These are phyloP conservation scores for Poecilus cupreus DNA, from an alignment of 2,888 invertebrate genomes.

Conservation along the genomic window DNA sequence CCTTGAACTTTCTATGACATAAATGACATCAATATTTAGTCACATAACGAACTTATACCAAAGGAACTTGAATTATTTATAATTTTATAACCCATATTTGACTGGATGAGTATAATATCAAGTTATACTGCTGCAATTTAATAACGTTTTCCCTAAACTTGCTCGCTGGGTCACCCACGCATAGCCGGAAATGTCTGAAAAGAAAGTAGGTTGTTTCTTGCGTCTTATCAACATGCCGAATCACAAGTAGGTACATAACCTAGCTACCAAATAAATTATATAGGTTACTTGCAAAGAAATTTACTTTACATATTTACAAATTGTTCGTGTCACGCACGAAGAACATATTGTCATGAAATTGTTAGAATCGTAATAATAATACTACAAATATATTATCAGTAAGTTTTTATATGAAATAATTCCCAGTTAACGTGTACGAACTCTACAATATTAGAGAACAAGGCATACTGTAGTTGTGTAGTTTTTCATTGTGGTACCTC, in stretches of 20 bases:
- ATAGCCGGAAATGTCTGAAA: background rate
- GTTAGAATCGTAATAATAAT: background rate
- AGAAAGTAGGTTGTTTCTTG: slow-evolving; percentile 24
- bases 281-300: background rate
- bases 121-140: background rate
- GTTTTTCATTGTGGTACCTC: no score
- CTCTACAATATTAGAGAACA: no score
- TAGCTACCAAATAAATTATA: background rate
- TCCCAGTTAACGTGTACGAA: no score
- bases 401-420: no score
- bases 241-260: background rate
- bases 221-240: slow-evolving; percentile 10
- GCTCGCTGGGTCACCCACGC: background rate
- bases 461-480: no score
- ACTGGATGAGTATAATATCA: background rate
- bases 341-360: background rate
- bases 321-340: background rate
- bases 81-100: background rate
- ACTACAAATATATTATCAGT: background rate
- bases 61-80: background rate
- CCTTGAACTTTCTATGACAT: slow-evolving; percentile 32
- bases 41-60: background rate
- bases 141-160: background rate
- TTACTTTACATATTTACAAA: background rate
- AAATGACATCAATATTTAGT: slow-evolving; percentile 20